These are phyloP conservation scores for Cherax quadricarinatus DNA, from an alignment of 1,140 invertebrate species.

Conservation along the genomic window DNA sequence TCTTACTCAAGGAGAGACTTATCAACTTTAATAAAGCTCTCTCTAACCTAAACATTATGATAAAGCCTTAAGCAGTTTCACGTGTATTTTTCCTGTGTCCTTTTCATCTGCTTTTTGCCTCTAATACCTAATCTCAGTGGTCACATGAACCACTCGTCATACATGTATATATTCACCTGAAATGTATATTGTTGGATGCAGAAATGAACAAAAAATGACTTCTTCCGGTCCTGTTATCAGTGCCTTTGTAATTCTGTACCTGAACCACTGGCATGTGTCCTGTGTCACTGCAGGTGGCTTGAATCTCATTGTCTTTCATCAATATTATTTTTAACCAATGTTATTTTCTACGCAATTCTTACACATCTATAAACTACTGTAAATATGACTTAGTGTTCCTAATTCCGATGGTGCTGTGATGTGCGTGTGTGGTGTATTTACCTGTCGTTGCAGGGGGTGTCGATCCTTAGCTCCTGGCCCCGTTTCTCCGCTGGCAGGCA, in stretches of 20 bases:
- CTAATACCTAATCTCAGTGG: too few relatives aligned
- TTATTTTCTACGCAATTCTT: not conserved
- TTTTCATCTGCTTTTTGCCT: too few relatives aligned
- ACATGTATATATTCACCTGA: not conserved
- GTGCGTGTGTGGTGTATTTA: not conserved
- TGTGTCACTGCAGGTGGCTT: not conserved
- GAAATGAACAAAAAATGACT: not conserved
- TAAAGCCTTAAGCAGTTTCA: too few relatives aligned
- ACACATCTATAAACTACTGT: constrained; percentile 10
- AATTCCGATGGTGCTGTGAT: constrained; percentile 61
- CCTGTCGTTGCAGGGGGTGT: not conserved
- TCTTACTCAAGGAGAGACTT: too few relatives aligned
- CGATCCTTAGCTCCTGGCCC: too few relatives aligned
- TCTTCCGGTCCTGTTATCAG: not conserved
- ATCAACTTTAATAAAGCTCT: too few relatives aligned
- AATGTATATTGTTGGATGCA: not conserved
- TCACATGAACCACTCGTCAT: not conserved
- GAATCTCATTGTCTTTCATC: not conserved
- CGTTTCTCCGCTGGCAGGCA: too few relatives aligned
- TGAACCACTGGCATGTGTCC: not conserved
- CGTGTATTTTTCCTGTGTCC: too few relatives aligned
- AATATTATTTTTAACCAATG: not conserved
- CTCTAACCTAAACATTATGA: too few relatives aligned
- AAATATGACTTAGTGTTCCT: constrained; percentile 51
- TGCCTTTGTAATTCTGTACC: constrained; percentile 25